A percentile compares a stretch with the other conserved stretches of the same genome.
Evolutionary conservation across 1,140 invertebrate genomes (phyloP).

Genomic region (Nephila pilipes): DNA sequence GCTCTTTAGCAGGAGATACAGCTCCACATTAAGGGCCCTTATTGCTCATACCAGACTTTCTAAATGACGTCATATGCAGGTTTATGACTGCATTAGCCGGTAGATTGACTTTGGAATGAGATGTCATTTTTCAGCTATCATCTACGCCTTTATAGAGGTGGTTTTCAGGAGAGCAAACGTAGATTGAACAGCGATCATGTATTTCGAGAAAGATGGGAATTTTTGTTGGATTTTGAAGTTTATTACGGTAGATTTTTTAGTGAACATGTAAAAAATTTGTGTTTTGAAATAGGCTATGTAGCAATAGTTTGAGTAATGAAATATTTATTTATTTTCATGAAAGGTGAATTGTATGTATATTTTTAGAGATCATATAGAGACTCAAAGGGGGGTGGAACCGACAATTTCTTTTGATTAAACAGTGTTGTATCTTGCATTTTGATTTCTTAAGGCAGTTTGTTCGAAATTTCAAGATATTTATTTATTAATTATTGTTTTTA

Average conservation of each 20-base stretch:
- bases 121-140: conserved; percentile 5
- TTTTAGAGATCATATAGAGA: too few species aligned
- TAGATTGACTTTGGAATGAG: conserved; percentile 28
- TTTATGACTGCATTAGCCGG: conserved; percentile 39
- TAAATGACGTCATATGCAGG: conserved; percentile 40
- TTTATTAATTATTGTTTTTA: too few species aligned
- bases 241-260: neutral
- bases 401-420: too few species aligned
- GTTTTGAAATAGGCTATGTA: too few species aligned
- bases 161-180: neutral
- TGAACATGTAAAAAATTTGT: too few species aligned
- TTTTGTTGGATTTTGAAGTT: neutral
- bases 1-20: neutral
- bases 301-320: too few species aligned
- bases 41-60: neutral
- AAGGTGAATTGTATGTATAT: too few species aligned
- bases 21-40: neutral
- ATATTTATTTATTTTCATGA: too few species aligned
- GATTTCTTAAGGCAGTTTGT: too few species aligned
- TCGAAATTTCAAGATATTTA: too few species aligned
- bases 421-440: too few species aligned
- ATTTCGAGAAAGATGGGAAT: neutral
- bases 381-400: too few species aligned
- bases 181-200: neutral
- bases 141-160: neutral